Conservation (phyloP, 2,113 vertebrate genomes). For the Lophotis ruficrista region DNA sequence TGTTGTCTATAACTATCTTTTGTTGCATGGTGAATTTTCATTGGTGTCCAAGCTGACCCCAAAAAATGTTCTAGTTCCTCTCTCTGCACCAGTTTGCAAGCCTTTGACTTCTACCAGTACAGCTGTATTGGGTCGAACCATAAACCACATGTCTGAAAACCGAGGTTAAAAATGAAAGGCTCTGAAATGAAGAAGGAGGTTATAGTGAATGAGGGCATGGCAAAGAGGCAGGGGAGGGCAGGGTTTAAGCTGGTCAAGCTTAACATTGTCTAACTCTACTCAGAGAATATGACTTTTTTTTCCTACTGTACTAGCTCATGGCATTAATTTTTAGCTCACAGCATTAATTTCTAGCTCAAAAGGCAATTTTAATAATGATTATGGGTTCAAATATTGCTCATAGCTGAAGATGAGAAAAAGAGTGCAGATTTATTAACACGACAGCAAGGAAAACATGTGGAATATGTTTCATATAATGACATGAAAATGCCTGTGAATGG, state of each 20-base stretch:
- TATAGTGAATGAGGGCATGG: not conserved
- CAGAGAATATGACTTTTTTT: not conserved
- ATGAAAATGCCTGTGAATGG: not conserved
- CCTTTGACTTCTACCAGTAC: not conserved
- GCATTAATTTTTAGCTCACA: not conserved
- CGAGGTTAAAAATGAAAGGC: not conserved
- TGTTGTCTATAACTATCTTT: not conserved
- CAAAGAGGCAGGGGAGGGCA: not conserved
- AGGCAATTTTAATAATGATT: not conserved
- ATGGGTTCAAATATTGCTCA: not conserved
- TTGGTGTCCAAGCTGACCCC: not conserved
- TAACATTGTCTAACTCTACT: not conserved
- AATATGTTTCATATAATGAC: not conserved
- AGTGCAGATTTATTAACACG: not conserved
- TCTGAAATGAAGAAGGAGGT: not conserved
- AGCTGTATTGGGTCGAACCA: not conserved
- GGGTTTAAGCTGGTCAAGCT: not conserved
- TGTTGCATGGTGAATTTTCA: not conserved
- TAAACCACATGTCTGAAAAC: not conserved
- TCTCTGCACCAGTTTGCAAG: not conserved
- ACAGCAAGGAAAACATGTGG: not conserved
- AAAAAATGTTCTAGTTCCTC: not conserved
- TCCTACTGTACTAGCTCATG: not conserved
- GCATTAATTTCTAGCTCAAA: not conserved
- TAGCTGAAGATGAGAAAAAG: not conserved